Conservation (phyloP, 2,113 vertebrate species). For the Enhydra lutris region DNA sequence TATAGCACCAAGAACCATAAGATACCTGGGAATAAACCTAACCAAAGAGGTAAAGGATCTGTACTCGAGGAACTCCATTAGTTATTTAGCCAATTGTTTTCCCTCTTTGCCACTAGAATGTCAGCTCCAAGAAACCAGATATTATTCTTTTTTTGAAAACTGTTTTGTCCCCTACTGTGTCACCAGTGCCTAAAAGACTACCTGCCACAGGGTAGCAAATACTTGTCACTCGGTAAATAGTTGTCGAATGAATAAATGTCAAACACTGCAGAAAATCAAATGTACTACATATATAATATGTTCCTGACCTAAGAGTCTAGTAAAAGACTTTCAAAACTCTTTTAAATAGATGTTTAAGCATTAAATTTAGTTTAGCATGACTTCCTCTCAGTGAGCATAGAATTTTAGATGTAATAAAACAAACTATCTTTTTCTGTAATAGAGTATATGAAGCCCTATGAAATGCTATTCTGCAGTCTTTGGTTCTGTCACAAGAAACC, state of each 20-base stretch:
- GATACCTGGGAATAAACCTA: too few relatives aligned
- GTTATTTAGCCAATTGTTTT: not conserved
- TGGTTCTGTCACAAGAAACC: slow-evolving; percentile 17
- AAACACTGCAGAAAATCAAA: not conserved
- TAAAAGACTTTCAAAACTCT: not conserved
- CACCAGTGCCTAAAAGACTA: not conserved
- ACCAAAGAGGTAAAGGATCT: too few relatives aligned
- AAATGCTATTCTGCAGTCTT: not conserved
- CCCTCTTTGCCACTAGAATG: not conserved
- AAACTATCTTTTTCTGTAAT: not conserved
- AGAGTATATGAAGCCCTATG: not conserved
- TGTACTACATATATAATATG: not conserved
- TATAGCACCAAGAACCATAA: too few relatives aligned
- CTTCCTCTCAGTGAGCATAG: not conserved
- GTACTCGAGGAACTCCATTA: not conserved
- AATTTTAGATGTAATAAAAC: slow-evolving; percentile 49
- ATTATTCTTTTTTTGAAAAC: not conserved
- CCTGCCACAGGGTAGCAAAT: not conserved
- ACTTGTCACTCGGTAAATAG: not conserved
- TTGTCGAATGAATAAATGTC: not conserved
- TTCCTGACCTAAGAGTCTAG: not conserved
- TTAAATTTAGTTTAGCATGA: slow-evolving; percentile 48
- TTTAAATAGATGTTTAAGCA: slow-evolving; percentile 18
- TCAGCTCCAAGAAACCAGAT: slow-evolving; percentile 6
- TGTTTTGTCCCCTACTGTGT: not conserved